A percentile compares a stretch with the other conserved stretches of the same genome.
Evolutionary conservation across 2,797 vertebrate genomes (phyloP).

Genomic region (Dermochelys coriacea): DNA sequence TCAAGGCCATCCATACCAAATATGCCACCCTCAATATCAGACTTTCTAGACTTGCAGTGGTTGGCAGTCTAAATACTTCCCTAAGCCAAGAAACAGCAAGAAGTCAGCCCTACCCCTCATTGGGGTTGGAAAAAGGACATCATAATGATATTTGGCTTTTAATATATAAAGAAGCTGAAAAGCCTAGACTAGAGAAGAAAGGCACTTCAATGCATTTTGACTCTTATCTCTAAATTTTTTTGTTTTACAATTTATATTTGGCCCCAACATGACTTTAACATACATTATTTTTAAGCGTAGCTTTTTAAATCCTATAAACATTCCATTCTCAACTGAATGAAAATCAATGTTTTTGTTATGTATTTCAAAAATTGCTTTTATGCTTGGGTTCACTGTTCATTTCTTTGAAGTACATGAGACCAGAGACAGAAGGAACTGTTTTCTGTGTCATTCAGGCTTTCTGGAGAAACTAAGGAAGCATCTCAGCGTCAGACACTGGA

Average conservation of each 20-base stretch:
- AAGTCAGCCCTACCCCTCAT: not conserved
- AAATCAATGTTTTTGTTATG: not conserved
- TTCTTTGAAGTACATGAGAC: not conserved
- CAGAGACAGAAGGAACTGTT: not conserved
- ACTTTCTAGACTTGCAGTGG: not conserved
- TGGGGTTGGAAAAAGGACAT: not conserved
- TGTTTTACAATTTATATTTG: not conserved
- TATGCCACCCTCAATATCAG: not conserved
- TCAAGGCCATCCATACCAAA: not conserved
- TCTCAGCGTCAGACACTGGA: not conserved
- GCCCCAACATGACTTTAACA: not conserved
- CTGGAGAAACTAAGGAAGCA: not conserved
- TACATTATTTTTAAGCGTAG: not conserved
- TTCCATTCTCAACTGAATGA: not conserved
- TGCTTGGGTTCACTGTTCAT: not conserved
- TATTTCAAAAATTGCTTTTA: not conserved
- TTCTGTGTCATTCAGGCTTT: not conserved
- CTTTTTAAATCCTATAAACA: not conserved
- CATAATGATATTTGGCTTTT: not conserved
- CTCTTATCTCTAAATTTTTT: not conserved
- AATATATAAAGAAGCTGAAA: not conserved
- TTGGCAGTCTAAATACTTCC: not conserved
- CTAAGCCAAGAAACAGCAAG: not conserved
- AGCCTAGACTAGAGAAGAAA: not conserved
- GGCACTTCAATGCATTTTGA: not conserved